These are phyloP conservation scores for Vimba vimba DNA, from an alignment of 2,113 vertebrate genomes.

Conservation along the genomic window DNA sequence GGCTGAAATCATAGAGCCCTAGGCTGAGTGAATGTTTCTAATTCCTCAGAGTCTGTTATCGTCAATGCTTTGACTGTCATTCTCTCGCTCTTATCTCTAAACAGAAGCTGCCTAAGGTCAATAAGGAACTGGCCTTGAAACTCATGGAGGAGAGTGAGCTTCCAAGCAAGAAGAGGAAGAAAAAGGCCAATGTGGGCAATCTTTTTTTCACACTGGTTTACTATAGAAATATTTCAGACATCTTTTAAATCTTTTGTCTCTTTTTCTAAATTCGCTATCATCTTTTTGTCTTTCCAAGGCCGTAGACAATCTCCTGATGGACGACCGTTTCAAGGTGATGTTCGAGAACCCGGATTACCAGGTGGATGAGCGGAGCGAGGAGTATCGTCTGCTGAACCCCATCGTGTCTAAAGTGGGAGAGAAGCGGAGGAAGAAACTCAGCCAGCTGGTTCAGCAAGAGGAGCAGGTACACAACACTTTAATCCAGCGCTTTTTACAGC, in stretches of 20 bases:
- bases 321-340: slow-evolving; percentile 97
- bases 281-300: slow-evolving; percentile 70
- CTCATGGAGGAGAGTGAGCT: slow-evolving; percentile 90
- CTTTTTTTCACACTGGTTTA: neutral
- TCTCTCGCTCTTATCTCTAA: neutral
- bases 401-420: slow-evolving; percentile 94
- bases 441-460: slow-evolving; percentile 76
- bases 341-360: slow-evolving; percentile 98
- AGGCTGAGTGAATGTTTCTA: neutral
- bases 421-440: slow-evolving; percentile 90
- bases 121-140: slow-evolving; percentile 94
- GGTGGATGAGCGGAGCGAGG: slow-evolving; percentile 94
- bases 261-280: neutral
- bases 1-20: too few relatives aligned
- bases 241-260: neutral
- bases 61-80: neutral
- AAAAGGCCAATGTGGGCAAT: slow-evolving; percentile 86
- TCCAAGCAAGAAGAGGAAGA: slow-evolving; percentile 79
- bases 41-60: neutral
- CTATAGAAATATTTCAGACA: neutral
- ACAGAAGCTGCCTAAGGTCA: slow-evolving; percentile 94
- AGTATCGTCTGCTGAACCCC: slow-evolving; percentile 94
- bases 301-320: slow-evolving; percentile 86
- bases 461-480: slow-evolving; percentile 47
- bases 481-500: neutral